Base-by-base conservation (phyloP, 2,888 invertebrate species). In the Aphidoletes aphidimyza region DNA sequence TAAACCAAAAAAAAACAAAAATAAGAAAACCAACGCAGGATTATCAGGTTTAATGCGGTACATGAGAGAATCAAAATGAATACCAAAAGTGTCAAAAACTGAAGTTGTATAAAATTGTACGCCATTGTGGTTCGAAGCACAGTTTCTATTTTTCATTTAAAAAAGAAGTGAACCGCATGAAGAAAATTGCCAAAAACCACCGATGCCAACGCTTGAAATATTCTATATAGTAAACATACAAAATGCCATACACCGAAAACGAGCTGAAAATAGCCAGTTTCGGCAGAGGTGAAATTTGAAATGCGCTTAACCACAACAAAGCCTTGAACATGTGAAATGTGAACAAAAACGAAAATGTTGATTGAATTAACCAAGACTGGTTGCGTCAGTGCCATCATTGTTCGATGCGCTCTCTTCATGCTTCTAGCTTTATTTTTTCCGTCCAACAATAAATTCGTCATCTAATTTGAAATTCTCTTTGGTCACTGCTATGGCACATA, bases 1-100 rank as follows among this genome's bases (percentile, higher is more conserved):
- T 17, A 11, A 3, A 54, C 22, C 54, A 8, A n/a, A 54, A 17
- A 47, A 8, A 47, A 19, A 47, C 17, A 47, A 2, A 17, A 39
- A 11, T 39, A 5, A 39, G 5, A 8, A 39, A 39, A 54, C 54
- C 5, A 8, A 54, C 14, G 2, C 54, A 22, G 22, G n/a, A 54
- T 54, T 22, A 54, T 54, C 54, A 54, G 54, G 11, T 54, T 54
- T 54, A 54, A 54, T 54, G 54, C 54, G 54, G 54, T 22, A 47
- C 17, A 11, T 17, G 2, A 6, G 22, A 22, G 54, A 54, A n/a
- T n/a, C n/a, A n/a, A n/a, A n/a, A n/a, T n/a, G n/a, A n/a, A n/a
- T n/a, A n/a, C n/a, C n/a, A n/a, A n/a, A n/a, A n/a, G 11, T 39
- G 39, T 39, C 39, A 39, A 39, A 39, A n/a, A n/a, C n/a, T n/a